Evolutionary conservation across 23 tunicate species (phyloP), one percentile per base, ranked within the genome.

Genomic region (Ciona savignyi): DNA sequence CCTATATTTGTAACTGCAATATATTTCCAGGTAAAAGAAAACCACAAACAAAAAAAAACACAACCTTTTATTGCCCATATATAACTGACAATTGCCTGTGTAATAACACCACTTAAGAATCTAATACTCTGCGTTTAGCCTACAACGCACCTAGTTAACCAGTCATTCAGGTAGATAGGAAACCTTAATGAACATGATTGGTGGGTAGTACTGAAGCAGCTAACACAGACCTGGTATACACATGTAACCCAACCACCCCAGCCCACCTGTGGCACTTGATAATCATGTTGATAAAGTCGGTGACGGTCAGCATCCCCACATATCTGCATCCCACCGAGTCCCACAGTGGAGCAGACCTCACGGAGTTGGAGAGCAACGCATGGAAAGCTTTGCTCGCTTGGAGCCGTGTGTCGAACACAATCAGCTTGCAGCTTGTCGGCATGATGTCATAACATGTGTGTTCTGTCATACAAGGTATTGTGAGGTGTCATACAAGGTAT

Each of bases 401-500:
- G 4, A 89, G 78, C 2, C 65, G 21, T 4, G 85, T 83, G 78
- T 89, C 96, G 27, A 89, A 78, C 21, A 89, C 89, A 15, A 89
- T 84, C 51, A 89, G 73, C 66, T 83, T 89, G 70, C 90, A 83
- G 32, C 96, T 89, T 31, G 96, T 89, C 3, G 96, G 96, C 96
- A 89, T 89, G 25, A 89, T 64, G 75, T 89, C 96, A 63, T 89
- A 89, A 77, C 96, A 89, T 21, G 89, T 89, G 72, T 89, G 96
- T 51, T 89, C 96, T 89, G 81, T 2, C 66, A 71, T 32, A 48
- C 29, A 68, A n/a, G n/a, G n/a, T n/a, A n/a, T n/a, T n/a, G n/a
- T n/a, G n/a, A n/a, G n/a, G n/a, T n/a, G n/a, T n/a, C n/a, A n/a
- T n/a, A n/a, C n/a, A n/a, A n/a, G n/a, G n/a, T n/a, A n/a, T n/a